Conservation (phyloP, 2,888 invertebrate species). For the Plagodis dolabraria region DNA sequence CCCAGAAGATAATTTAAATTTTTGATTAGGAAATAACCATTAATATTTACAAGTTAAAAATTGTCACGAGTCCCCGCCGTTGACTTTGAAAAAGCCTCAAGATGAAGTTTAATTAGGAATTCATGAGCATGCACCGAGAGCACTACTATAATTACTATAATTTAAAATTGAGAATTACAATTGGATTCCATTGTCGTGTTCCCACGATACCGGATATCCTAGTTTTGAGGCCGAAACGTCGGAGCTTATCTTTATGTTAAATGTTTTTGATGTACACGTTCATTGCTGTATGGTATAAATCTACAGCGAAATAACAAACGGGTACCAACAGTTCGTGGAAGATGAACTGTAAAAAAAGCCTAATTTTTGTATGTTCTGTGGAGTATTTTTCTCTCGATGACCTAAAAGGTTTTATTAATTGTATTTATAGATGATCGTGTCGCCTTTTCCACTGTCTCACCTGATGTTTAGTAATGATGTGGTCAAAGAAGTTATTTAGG, state of each 20-base stretch:
- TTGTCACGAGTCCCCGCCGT: neutral
- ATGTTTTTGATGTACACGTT: slow-evolving; percentile 28
- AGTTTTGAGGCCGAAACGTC: slow-evolving; percentile 36
- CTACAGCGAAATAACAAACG: neutral
- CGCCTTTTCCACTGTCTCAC: no score
- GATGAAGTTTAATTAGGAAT: slow-evolving; percentile 16
- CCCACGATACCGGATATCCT: slow-evolving; percentile 42
- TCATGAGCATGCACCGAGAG: slow-evolving; percentile 11
- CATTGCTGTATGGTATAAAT: neutral
- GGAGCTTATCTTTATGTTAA: slow-evolving; percentile 28
- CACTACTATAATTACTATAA: slow-evolving; percentile 20
- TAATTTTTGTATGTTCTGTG: no score
- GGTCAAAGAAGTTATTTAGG: no score
- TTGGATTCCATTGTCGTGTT: slow-evolving; percentile 31
- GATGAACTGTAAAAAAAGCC: no score
- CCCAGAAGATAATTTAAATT: no score
- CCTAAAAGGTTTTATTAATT: no score
- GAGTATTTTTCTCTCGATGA: no score
- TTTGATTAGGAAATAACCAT: neutral
- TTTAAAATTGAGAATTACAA: slow-evolving; percentile 30
- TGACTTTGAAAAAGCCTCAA: slow-evolving; percentile 20
- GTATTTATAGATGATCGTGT: no score
- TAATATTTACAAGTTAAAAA: neutral
- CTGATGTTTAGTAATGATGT: no score
- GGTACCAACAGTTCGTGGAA: no score